Percentiles rank a stretch among this genome's conserved stretches.
These are phyloP conservation scores for Timema podura DNA, from an alignment of 2,888 invertebrate genomes.

Conservation along the genomic window DNA sequence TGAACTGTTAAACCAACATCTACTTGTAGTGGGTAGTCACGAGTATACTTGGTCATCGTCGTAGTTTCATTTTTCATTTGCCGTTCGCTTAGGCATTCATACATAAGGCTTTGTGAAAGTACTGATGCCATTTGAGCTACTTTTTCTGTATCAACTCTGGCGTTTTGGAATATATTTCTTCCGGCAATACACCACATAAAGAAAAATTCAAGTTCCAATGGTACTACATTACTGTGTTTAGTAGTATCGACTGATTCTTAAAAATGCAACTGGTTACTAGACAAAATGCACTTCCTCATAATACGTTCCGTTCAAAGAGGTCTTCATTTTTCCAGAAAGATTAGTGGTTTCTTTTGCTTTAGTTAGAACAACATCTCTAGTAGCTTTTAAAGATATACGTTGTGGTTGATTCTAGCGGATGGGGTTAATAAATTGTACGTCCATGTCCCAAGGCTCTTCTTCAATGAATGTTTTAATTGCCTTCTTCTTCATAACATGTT, in stretches of 20 bases:
- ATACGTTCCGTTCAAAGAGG: not conserved
- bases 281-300: slow-evolving; percentile 4
- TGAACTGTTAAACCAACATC: slow-evolving; percentile 12
- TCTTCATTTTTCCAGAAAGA: slow-evolving; percentile 1
- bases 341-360: not conserved
- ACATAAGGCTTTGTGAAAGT: slow-evolving; percentile 15
- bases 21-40: slow-evolving; percentile 7
- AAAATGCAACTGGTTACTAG: slow-evolving; percentile 1
- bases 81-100: slow-evolving; percentile 3
- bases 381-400: slow-evolving; percentile 4
- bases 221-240: not conserved
- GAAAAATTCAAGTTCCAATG: not conserved
- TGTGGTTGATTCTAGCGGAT: not conserved
- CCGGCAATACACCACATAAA: slow-evolving; percentile 8
- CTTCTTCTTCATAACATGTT: not conserved
- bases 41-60: not conserved
- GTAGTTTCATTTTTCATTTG: slow-evolving; percentile 9
- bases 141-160: not conserved
- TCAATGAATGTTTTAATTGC: slow-evolving; percentile 9
- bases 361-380: not conserved
- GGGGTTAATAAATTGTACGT: slow-evolving; percentile 4
- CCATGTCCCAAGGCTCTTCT: slow-evolving; percentile 2
- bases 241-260: not conserved
- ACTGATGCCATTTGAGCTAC: slow-evolving; percentile 12
- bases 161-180: not conserved